These are phyloP conservation scores for Carcina quercana DNA, from an alignment of 2,888 invertebrate species.

Conservation along the genomic window DNA sequence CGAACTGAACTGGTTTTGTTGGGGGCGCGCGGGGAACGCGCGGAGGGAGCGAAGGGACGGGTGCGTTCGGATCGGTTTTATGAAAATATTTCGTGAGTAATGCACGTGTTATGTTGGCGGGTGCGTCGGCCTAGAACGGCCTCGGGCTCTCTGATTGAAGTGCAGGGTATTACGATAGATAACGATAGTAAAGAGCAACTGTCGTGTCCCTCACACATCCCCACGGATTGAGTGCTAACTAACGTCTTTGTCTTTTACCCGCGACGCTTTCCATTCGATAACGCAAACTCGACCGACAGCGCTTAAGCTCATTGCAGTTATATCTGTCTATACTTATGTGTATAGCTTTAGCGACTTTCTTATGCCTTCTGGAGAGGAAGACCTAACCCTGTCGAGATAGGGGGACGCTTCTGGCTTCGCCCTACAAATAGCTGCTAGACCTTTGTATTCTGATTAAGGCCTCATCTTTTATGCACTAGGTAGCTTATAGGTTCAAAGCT, in stretches of 20 bases:
- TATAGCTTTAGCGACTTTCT: no score
- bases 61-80: constrained; percentile 70
- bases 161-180: constrained; percentile 44
- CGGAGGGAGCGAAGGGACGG: constrained; percentile 44
- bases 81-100: constrained; percentile 75
- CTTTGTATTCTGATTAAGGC: no score
- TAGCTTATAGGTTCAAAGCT: no score
- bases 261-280: constrained; percentile 36
- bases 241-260: constrained; percentile 45
- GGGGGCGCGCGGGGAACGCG: constrained; percentile 33
- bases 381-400: no score
- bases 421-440: no score
- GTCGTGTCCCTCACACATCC: constrained; percentile 26
- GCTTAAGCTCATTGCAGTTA: constrained; percentile 38
- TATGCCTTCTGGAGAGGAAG: no score
- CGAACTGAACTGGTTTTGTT: constrained; percentile 69
- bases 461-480: no score
- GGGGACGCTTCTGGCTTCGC: no score
- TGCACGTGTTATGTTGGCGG: constrained; percentile 70
- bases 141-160: constrained; percentile 64
- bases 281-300: constrained; percentile 31
- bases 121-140: constrained; percentile 70
- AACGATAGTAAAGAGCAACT: constrained; percentile 37
- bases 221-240: constrained; percentile 22
- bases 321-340: no score